Evolutionary conservation across 2,888 invertebrate genomes (phyloP).

Genomic region (Caenorhabditis sulstoni): DNA sequence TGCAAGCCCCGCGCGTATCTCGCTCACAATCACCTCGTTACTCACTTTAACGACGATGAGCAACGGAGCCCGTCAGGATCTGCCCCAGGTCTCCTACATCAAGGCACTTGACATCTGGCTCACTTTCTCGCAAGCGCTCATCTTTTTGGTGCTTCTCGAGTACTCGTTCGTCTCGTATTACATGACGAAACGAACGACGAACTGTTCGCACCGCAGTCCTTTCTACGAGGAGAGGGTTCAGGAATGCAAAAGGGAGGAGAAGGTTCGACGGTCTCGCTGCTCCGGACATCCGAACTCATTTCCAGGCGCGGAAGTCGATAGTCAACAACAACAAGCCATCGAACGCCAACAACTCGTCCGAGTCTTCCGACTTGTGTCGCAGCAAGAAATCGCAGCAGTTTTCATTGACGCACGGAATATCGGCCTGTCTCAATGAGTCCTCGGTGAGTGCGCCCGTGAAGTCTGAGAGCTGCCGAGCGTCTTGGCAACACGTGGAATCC

Average conservation of each 20-base stretch:
- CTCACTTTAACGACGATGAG: constrained; percentile 80
- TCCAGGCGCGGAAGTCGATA: constrained; percentile 35
- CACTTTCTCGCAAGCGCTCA: constrained; percentile 78
- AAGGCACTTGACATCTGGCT: constrained; percentile 80
- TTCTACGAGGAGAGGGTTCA: constrained; percentile 58
- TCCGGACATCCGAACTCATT: too few relatives aligned
- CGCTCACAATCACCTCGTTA: constrained; percentile 79
- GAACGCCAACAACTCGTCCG: constrained; percentile 14
- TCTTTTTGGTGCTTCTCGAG: constrained; percentile 79
- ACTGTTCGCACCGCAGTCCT: constrained; percentile 72
- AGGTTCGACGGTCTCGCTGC: constrained; percentile 13
- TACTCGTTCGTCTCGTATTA: constrained; percentile 80
- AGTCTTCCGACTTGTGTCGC: constrained; percentile 39
- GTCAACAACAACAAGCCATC: constrained; percentile 42
- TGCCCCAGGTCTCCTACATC: constrained; percentile 80
- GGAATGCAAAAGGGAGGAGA: constrained; percentile 46
- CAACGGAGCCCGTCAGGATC: constrained; percentile 79
- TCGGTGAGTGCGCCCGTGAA: constrained; percentile 72
- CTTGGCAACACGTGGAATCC: too few relatives aligned
- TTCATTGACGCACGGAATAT: constrained; percentile 67
- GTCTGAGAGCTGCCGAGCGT: too few relatives aligned
- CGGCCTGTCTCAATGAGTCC: constrained; percentile 70
- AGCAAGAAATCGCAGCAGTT: constrained; percentile 60
- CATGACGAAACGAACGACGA: constrained; percentile 74
- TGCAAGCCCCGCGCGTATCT: constrained; percentile 79